Evolutionary conservation across 2,113 vertebrate species (phyloP).

Genomic region (Urocynchramus pylzowi): DNA sequence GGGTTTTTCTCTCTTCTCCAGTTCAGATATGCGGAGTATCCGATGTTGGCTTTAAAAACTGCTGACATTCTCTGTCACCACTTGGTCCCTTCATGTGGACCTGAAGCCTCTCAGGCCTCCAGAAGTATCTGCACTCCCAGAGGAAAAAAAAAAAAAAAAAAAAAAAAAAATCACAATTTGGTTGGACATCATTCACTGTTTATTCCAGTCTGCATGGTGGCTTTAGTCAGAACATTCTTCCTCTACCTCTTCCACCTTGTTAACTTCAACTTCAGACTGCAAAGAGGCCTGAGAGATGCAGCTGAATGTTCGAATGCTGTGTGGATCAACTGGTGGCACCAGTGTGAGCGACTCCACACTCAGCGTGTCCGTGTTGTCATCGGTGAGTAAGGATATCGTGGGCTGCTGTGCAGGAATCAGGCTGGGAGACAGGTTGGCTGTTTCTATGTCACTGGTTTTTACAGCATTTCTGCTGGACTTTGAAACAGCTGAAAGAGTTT

Average conservation of each 20-base stretch:
- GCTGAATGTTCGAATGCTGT: slow-evolving; percentile 75
- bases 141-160: neutral
- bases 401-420: slow-evolving; percentile 91
- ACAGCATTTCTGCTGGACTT: slow-evolving; percentile 54
- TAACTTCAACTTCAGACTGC: neutral
- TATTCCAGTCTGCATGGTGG: neutral
- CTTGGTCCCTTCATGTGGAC: neutral
- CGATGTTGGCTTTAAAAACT: neutral
- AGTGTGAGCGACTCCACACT: slow-evolving; percentile 92
- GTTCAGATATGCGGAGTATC: neutral
- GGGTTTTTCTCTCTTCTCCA: neutral
- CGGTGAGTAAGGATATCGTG: slow-evolving; percentile 89
- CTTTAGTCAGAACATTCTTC: neutral
- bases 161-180: neutral
- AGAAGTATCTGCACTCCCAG: neutral
- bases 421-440: slow-evolving; percentile 85
- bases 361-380: slow-evolving; percentile 77
- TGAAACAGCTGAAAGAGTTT: slow-evolving; percentile 20
- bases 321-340: slow-evolving; percentile 84
- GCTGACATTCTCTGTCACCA: neutral
- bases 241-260: neutral
- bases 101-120: neutral
- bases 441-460: slow-evolving; percentile 55
- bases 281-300: slow-evolving; percentile 32
- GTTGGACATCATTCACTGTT: neutral